Conservation (phyloP, 2,113 vertebrate species). For the Manacus vitellinus region DNA sequence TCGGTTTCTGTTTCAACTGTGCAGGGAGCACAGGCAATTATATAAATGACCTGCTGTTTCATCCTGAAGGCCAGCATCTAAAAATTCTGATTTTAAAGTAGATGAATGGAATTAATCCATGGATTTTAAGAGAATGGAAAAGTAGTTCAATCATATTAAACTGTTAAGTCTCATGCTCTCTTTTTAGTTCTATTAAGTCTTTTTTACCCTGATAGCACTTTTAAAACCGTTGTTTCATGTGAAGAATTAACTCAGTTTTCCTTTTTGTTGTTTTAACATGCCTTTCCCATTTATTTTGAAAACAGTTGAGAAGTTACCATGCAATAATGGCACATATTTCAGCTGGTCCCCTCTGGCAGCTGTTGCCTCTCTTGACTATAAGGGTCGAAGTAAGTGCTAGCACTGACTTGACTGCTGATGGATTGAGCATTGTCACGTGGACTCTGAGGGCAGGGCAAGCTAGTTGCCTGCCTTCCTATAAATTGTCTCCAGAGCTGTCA, state of each 20-base stretch:
- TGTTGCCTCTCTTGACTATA: neutral
- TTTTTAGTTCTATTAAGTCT: neutral
- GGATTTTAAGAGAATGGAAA: neutral
- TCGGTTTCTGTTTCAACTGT: neutral
- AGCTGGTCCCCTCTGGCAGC: neutral
- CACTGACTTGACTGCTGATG: neutral
- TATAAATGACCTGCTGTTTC: neutral
- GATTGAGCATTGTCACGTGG: neutral
- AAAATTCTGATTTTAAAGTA: neutral
- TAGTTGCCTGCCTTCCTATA: neutral
- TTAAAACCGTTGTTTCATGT: neutral
- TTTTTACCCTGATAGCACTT: neutral
- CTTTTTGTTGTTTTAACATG: neutral
- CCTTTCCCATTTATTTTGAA: neutral
- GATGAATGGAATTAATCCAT: neutral
- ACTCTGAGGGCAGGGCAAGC: neutral
- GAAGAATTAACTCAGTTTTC: neutral
- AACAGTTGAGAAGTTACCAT: neutral
- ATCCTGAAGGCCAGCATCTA: neutral
- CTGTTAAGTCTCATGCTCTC: neutral
- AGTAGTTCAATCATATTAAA: neutral
- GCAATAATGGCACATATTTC: neutral
- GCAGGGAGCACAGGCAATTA: neutral
- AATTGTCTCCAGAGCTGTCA: neutral
- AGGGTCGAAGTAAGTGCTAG: neutral